phyloP scores from a whole-genome alignment of 2,797 vertebrate species.

The Allobates femoralis region DNA sequence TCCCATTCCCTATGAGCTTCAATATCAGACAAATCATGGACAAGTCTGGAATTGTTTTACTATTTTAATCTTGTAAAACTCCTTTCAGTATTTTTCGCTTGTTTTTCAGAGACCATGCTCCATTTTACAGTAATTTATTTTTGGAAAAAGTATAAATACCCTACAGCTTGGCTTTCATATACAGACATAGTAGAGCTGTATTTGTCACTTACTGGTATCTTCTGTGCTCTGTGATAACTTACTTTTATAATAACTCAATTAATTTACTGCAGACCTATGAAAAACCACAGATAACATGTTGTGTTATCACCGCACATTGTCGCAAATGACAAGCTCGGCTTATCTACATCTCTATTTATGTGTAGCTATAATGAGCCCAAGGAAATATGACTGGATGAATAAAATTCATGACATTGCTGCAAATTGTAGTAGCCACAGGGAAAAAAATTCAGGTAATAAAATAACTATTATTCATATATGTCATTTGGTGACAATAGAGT shows the following conservation, averaged over 20 bases:
- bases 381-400: not conserved
- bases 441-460: not conserved
- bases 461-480: not conserved
- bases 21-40: too few species aligned
- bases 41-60: too few species aligned
- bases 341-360: slow-evolving; percentile 5
- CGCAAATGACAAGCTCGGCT: not conserved
- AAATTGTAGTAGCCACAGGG: not conserved
- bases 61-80: too few species aligned
- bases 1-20: too few species aligned
- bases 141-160: not conserved
- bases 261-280: not conserved
- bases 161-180: not conserved
- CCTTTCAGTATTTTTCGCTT: not conserved
- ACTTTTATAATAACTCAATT: not conserved
- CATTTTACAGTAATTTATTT: not conserved
- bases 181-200: not conserved
- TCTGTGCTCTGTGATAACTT: not conserved
- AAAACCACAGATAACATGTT: slow-evolving; percentile 10
- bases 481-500: not conserved
- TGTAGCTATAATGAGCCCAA: not conserved
- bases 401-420: not conserved
- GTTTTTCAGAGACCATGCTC: not conserved
- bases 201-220: not conserved
- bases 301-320: not conserved